Evolutionary conservation across 2,797 vertebrate genomes (phyloP).

Genomic region (Clarias pachynema): DNA sequence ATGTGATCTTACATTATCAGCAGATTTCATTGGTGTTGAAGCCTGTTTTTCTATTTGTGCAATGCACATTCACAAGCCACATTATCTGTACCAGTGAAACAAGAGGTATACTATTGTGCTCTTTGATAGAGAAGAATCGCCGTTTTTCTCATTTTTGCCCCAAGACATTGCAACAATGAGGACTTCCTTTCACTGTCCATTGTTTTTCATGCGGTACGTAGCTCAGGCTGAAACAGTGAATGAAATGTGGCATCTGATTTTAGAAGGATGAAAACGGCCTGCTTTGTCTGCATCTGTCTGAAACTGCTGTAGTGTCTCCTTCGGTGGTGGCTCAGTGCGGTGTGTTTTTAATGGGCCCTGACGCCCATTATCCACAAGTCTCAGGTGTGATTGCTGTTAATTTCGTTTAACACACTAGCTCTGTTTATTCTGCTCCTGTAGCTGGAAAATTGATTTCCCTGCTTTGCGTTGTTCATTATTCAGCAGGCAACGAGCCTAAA

Average conservation of each 20-base stretch:
- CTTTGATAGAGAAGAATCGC: slow-evolving; percentile 3
- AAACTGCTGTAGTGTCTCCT: slow-evolving; percentile 31
- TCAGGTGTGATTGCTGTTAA: slow-evolving; percentile 69
- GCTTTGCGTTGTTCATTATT: slow-evolving; percentile 76
- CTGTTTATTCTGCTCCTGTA: slow-evolving; percentile 82
- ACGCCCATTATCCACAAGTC: slow-evolving; percentile 62
- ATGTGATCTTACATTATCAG: slow-evolving; percentile 5
- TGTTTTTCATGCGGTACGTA: background rate
- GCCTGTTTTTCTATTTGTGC: background rate
- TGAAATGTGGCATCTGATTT: slow-evolving; percentile 36
- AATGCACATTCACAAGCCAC: background rate
- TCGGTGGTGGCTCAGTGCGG: slow-evolving; percentile 50
- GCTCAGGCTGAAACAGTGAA: slow-evolving; percentile 14
- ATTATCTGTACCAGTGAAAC: background rate
- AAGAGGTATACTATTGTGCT: background rate
- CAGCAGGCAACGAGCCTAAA: slow-evolving; percentile 72
- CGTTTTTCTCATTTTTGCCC: background rate
- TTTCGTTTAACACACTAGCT: slow-evolving; percentile 76
- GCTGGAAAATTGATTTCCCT: slow-evolving; percentile 84
- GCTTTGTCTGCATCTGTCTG: slow-evolving; percentile 19
- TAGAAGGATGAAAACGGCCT: background rate
- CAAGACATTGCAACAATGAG: background rate
- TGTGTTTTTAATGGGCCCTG: slow-evolving; percentile 60
- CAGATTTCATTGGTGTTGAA: slow-evolving; percentile 9
- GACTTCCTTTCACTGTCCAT: background rate